Percentiles rank a stretch among this genome's conserved stretches.
Conservation (phyloP, 2,888 invertebrate genomes). For the Thereva nobilitata region DNA sequence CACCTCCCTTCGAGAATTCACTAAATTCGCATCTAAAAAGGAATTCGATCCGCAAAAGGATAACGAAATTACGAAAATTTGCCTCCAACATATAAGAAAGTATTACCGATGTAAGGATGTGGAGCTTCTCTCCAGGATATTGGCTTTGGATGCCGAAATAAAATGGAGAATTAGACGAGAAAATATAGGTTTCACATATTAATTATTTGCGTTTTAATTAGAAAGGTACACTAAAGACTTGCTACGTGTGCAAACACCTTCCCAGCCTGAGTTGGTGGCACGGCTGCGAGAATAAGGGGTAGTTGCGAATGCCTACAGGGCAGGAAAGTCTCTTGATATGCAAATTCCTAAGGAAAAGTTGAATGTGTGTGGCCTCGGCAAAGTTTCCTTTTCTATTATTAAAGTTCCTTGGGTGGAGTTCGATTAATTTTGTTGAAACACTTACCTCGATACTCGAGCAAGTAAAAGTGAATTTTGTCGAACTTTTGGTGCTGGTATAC, state of each 20-base stretch:
- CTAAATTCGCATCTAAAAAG: background rate
- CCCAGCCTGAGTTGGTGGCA: slow-evolving; percentile 6
- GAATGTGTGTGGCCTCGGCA: background rate
- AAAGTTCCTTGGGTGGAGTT: slow-evolving; percentile 11
- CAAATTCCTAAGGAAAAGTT: slow-evolving; percentile 21
- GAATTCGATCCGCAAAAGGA: slow-evolving; percentile 8
- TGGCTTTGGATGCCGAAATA: background rate
- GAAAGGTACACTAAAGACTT: slow-evolving; percentile 29
- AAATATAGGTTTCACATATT: slow-evolving; percentile 36
- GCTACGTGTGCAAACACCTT: slow-evolving; percentile 24
- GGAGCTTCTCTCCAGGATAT: background rate
- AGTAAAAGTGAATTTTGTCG: too few relatives aligned
- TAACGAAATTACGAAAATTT: slow-evolving; percentile 17
- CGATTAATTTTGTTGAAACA: slow-evolving; percentile 30
- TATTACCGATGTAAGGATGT: background rate
- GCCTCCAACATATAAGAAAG: background rate
- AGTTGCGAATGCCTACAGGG: slow-evolving; percentile 5
- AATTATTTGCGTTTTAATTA: slow-evolving; percentile 39
- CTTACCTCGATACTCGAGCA: too few relatives aligned
- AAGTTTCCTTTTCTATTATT: slow-evolving; percentile 12
- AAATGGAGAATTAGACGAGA: slow-evolving; percentile 34
- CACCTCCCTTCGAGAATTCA: slow-evolving; percentile 13
- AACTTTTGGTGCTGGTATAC: too few relatives aligned
- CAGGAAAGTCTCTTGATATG: slow-evolving; percentile 21
- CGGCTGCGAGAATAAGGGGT: background rate